A percentile compares a stretch with the other conserved stretches of the same genome.
Conservation (phyloP, 2,113 vertebrate genomes). For the Tamias sibiricus region DNA sequence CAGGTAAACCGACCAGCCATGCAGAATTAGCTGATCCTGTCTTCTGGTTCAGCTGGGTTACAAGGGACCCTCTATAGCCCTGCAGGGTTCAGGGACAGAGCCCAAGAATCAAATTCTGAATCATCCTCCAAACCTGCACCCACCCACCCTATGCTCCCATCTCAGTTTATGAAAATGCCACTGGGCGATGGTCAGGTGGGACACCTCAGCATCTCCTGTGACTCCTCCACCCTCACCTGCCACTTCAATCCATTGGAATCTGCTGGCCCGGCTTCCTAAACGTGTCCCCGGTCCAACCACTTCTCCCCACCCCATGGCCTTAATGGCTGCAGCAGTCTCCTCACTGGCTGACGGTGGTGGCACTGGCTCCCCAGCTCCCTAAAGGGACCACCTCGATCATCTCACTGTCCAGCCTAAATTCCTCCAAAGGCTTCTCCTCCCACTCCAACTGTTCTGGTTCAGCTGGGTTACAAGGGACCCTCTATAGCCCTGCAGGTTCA, state of each 20-base stretch:
- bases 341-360: neutral
- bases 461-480: no score
- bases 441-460: neutral
- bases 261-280: neutral
- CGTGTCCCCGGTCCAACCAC: neutral
- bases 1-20: neutral
- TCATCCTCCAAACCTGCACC: neutral
- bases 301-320: neutral
- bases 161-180: neutral
- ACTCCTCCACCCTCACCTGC: neutral
- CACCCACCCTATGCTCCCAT: no score
- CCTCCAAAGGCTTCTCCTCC: neutral
- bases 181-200: neutral
- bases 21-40: neutral
- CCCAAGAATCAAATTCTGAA: neutral
- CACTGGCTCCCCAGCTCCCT: neutral
- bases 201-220: rapidly evolving
- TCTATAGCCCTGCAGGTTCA: neutral
- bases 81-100: neutral
- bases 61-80: neutral
- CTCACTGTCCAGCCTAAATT: neutral
- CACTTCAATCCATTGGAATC: neutral
- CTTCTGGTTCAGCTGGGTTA: neutral
- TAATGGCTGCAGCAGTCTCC: neutral
- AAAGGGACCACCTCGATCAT: neutral